phyloP scores from a whole-genome alignment of 1,140 invertebrate species.

The Phymastichus coffea region DNA sequence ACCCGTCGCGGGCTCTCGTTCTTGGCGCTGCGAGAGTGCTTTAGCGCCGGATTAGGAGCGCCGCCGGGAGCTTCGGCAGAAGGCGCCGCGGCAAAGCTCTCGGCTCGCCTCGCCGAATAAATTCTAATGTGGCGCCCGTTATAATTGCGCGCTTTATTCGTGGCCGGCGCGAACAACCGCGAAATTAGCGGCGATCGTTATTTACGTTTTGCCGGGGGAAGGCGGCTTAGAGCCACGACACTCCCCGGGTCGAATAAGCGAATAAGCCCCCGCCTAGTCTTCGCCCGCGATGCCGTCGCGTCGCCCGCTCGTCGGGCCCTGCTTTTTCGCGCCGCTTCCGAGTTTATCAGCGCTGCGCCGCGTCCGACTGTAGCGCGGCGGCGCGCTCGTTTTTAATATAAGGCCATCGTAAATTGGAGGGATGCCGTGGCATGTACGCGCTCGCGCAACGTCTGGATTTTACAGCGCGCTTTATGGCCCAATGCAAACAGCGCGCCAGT shows the following conservation, averaged over 20 bases:
- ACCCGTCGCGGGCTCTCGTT: conserved; percentile 28
- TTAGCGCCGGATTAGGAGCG: conserved; percentile 50
- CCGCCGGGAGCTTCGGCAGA: conserved; percentile 56
- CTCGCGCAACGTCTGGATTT: conserved; percentile 47
- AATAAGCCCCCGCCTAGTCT: too few relatives aligned
- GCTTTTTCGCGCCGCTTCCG: background rate
- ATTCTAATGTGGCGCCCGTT: conserved; percentile 57
- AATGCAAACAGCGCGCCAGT: conserved; percentile 48
- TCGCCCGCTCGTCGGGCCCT: conserved; percentile 22
- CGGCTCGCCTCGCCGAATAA: conserved; percentile 45
- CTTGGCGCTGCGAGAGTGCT: conserved; percentile 43
- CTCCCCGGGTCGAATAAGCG: too few relatives aligned
- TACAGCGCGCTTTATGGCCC: conserved; percentile 51
- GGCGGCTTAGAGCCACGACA: conserved; percentile 52
- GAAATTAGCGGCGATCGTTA: conserved; percentile 60
- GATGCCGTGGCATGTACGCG: conserved; percentile 40
- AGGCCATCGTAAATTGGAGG: conserved; percentile 48
- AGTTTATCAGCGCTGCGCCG: conserved; percentile 41
- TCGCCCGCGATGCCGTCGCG: conserved; percentile 16
- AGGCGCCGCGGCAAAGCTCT: conserved; percentile 41
- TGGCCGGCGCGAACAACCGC: conserved; percentile 27
- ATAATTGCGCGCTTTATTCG: conserved; percentile 55
- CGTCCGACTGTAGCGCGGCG: conserved; percentile 28
- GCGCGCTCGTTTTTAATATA: conserved; percentile 47
- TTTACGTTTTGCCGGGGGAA: conserved; percentile 54